Conservation (phyloP, 2,797 vertebrate genomes). For the Austrolebias charrua region DNA sequence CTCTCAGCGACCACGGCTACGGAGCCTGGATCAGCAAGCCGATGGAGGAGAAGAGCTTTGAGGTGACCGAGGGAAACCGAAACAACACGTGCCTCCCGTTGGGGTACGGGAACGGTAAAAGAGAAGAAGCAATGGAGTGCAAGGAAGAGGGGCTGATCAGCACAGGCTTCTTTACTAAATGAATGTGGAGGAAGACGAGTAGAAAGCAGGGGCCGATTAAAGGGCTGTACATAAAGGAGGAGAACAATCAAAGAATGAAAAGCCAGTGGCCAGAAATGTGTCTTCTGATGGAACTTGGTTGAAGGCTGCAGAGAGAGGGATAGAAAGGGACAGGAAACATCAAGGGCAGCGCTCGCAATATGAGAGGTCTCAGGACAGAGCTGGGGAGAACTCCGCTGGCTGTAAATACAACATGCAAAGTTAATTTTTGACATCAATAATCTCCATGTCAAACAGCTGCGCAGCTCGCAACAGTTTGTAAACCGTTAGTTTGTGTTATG, state of each 20-base stretch:
- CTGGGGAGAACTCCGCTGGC: constrained; percentile 26
- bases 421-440: constrained; percentile 15
- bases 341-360: constrained; percentile 31
- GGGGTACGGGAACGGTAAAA: constrained; percentile 37
- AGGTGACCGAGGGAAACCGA: constrained; percentile 53
- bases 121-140: constrained; percentile 45
- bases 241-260: constrained; percentile 35
- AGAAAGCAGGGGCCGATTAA: constrained; percentile 10
- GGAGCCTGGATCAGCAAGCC: constrained; percentile 96
- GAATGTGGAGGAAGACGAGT: constrained; percentile 8
- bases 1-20: constrained; percentile 85
- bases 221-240: neutral
- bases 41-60: constrained; percentile 93
- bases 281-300: constrained; percentile 29
- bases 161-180: constrained; percentile 1
- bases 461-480: constrained; percentile 4
- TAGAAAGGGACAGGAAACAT: constrained; percentile 29
- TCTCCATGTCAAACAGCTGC: constrained; percentile 20
- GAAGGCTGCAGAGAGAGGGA: constrained; percentile 30
- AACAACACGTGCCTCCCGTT: constrained; percentile 20
- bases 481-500: neutral
- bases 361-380: constrained; percentile 28
- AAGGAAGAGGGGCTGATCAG: constrained; percentile 47
- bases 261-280: constrained; percentile 25
- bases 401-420: constrained; percentile 37